Conservation (phyloP, 2,113 vertebrate species). For the Rhinogobius similis region DNA sequence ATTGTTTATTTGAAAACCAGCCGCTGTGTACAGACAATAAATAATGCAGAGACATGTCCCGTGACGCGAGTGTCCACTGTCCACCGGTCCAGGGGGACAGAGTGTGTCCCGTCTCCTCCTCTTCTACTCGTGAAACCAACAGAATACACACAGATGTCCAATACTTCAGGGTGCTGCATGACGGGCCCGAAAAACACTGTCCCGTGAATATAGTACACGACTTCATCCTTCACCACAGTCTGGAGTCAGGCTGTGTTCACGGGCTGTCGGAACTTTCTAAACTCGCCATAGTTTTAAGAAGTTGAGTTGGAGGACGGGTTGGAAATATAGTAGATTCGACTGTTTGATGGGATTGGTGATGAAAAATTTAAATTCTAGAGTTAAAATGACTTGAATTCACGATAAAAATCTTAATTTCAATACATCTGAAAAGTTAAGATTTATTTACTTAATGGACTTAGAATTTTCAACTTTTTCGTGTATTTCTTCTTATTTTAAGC, state of each 20-base stretch:
- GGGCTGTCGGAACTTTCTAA: background rate
- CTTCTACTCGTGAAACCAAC: slow-evolving; percentile 34
- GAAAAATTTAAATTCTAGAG: too few relatives aligned
- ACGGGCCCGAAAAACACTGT: background rate
- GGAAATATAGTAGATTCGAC: background rate
- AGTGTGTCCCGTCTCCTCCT: background rate
- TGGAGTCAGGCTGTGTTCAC: background rate
- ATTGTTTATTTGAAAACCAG: slow-evolving; percentile 79
- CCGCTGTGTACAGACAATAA: slow-evolving; percentile 76
- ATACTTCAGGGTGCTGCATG: slow-evolving; percentile 11
- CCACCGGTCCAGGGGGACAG: slow-evolving; percentile 37
- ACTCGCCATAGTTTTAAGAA: background rate
- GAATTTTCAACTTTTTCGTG: too few relatives aligned
- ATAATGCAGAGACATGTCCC: slow-evolving; percentile 65
- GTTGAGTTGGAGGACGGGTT: background rate
- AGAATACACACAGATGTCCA: slow-evolving; percentile 43
- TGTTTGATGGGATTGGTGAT: too few relatives aligned
- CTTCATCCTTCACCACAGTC: background rate
- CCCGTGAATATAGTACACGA: background rate
- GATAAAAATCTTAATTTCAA: too few relatives aligned
- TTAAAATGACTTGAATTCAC: too few relatives aligned
- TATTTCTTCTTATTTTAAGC: too few relatives aligned
- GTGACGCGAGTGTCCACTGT: slow-evolving; percentile 29
- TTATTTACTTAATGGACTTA: too few relatives aligned
- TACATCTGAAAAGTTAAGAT: too few relatives aligned